Conservation (phyloP, 2,113 vertebrate genomes). For the Carassius carassius region DNA sequence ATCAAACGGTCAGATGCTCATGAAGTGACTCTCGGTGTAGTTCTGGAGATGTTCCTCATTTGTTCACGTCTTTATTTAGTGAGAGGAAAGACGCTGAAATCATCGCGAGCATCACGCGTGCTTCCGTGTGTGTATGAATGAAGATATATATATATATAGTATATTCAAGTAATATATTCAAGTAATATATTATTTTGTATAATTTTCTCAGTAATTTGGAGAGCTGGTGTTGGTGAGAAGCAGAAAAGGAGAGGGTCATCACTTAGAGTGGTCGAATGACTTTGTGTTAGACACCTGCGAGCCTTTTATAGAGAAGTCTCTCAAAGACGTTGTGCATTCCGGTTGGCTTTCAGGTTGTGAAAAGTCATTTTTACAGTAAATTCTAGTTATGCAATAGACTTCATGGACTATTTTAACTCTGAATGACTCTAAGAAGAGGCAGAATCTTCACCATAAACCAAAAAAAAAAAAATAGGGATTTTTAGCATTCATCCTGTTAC, state of each 20-base stretch:
- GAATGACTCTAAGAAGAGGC: conserved; percentile 15
- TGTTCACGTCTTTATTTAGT: too few species aligned
- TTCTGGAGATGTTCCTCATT: too few species aligned
- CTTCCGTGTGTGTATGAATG: too few species aligned
- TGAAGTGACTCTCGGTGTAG: too few species aligned
- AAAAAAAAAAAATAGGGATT: neutral
- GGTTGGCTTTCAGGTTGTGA: conserved; percentile 2
- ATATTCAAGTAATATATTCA: too few species aligned
- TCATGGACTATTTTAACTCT: neutral
- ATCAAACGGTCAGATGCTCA: too few species aligned
- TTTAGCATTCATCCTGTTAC: conserved; percentile 2
- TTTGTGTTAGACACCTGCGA: conserved; percentile 24
- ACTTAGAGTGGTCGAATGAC: conserved; percentile 18
- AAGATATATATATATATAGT: too few species aligned
- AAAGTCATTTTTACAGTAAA: conserved; percentile 20
- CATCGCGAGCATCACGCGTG: too few species aligned
- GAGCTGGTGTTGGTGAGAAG: neutral
- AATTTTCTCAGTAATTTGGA: conserved; percentile 33
- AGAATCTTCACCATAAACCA: neutral
- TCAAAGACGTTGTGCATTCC: conserved; percentile 7
- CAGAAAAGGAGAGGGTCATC: neutral
- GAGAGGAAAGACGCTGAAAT: too few species aligned
- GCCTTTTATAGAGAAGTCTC: conserved; percentile 26
- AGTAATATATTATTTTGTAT: too few species aligned
- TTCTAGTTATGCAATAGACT: conserved; percentile 10